Percentiles rank a stretch among this genome's conserved stretches.
Conservation (phyloP, 2,797 vertebrate species). For the Antrozous pallidus region DNA sequence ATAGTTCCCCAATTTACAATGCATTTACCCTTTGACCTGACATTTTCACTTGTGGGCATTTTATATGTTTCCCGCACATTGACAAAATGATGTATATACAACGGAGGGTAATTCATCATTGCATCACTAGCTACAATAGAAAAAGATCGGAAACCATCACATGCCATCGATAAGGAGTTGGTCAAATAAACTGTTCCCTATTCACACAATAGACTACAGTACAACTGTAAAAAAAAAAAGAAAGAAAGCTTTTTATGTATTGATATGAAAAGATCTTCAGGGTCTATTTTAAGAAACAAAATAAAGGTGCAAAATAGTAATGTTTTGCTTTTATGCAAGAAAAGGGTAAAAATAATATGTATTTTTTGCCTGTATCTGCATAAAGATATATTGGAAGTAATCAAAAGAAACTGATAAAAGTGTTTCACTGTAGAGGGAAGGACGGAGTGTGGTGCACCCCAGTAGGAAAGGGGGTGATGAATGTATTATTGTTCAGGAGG, state of each 20-base stretch:
- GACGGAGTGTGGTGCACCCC: too few species aligned
- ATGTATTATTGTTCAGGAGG: neutral
- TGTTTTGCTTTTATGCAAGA: neutral
- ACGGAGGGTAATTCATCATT: neutral
- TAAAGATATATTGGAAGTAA: slow-evolving; percentile 16
- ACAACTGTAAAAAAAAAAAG: neutral
- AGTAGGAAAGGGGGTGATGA: neutral
- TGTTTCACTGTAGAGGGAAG: neutral
- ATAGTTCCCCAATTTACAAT: neutral
- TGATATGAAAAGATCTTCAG: neutral
- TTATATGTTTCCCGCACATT: neutral
- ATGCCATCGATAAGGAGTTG: neutral
- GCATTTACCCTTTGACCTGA: slow-evolving; percentile 8
- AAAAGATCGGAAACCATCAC: neutral
- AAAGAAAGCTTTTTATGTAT: neutral
- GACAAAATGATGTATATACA: neutral
- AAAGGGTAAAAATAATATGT: neutral
- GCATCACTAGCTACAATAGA: neutral
- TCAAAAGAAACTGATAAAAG: neutral
- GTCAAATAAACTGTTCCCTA: neutral
- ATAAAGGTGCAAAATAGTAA: neutral
- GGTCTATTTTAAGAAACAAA: slow-evolving; percentile 37
- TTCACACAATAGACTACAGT: neutral
- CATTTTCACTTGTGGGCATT: neutral
- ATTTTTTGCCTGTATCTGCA: neutral